These are phyloP conservation scores for Chironomus tepperi DNA, from an alignment of 1,140 invertebrate genomes.

Conservation along the genomic window DNA sequence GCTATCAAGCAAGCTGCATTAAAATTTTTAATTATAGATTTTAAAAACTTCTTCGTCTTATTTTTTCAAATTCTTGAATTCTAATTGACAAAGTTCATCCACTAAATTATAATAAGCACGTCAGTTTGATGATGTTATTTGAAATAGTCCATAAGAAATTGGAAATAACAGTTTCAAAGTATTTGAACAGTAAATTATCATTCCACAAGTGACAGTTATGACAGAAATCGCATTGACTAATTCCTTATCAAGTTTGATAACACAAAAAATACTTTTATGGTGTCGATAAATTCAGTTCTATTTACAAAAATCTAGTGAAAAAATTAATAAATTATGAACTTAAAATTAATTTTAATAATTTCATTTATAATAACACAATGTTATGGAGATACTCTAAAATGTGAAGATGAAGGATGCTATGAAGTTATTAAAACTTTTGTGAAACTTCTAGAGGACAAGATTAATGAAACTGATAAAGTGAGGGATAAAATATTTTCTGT, in stretches of 20 bases:
- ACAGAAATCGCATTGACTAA: background rate
- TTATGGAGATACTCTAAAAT: background rate
- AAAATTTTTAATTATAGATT: too few relatives aligned
- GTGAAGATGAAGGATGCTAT: slow-evolving; percentile 8
- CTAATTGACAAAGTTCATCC: too few relatives aligned
- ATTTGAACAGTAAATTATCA: background rate
- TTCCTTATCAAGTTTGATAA: background rate
- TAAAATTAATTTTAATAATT: background rate
- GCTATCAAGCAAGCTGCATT: too few relatives aligned
- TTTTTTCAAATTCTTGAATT: too few relatives aligned
- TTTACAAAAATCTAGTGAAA: too few relatives aligned
- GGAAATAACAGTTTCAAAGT: too few relatives aligned
- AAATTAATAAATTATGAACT: background rate
- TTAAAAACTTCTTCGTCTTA: too few relatives aligned
- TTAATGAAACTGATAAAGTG: slow-evolving; percentile 22
- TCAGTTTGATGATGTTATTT: too few relatives aligned
- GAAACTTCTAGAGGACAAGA: background rate
- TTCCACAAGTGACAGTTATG: background rate
- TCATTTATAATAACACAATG: background rate
- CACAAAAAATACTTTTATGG: background rate
- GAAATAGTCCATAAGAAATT: too few relatives aligned
- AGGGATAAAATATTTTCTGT: background rate
- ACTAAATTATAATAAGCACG: too few relatives aligned
- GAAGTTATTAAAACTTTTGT: slow-evolving; percentile 13
- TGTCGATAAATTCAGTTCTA: background rate